Percentiles rank a stretch among this genome's conserved stretches.
Conservation (phyloP, 1,140 invertebrate genomes). For the Zaprionus davidi region DNA sequence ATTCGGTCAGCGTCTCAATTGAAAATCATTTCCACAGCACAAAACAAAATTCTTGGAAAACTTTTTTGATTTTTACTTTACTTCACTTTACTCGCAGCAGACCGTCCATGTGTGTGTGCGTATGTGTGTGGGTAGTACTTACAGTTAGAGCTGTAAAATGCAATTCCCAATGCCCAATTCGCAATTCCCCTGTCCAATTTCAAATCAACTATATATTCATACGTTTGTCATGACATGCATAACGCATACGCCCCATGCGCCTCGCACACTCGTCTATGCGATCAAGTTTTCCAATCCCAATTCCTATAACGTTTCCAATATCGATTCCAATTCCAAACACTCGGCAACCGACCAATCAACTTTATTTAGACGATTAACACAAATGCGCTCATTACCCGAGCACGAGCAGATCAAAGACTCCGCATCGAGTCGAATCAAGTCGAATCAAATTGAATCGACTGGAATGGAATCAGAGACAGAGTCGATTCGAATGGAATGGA, state of each 20-base stretch:
- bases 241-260: constrained; percentile 42
- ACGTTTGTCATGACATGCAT: constrained; percentile 19
- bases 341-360: constrained; percentile 33
- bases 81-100: background rate
- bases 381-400: constrained; percentile 43
- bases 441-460: background rate
- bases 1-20: constrained; percentile 19
- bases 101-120: background rate
- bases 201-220: constrained; percentile 6
- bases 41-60: constrained; percentile 30
- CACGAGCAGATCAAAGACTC: constrained; percentile 30
- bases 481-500: background rate
- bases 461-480: background rate
- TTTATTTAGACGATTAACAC: constrained; percentile 52
- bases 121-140: background rate
- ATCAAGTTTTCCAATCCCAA: constrained; percentile 6
- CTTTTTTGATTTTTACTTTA: background rate
- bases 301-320: background rate
- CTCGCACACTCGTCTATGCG: background rate
- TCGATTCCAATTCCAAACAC: background rate
- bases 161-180: constrained; percentile 6
- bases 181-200: constrained; percentile 11
- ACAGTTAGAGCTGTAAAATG: constrained; percentile 14
- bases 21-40: constrained; percentile 22
- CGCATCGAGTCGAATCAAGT: background rate